Evolutionary conservation across 1,140 invertebrate species (phyloP).

Genomic region (Sinonovacula constricta): DNA sequence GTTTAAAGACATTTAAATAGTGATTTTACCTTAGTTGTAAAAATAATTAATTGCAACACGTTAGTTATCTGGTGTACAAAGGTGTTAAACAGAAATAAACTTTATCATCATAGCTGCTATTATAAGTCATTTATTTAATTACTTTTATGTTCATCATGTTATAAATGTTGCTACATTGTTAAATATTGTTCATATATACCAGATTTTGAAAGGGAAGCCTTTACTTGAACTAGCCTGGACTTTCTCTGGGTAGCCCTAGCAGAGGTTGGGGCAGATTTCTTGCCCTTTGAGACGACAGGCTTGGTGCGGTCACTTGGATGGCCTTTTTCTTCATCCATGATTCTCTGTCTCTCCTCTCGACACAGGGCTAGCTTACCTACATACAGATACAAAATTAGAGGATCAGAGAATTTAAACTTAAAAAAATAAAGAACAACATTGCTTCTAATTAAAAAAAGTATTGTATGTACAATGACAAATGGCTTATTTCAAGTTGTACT

Average conservation of each 20-base stretch:
- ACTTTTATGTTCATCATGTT: too few relatives aligned
- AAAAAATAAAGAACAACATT: not conserved
- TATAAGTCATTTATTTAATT: too few relatives aligned
- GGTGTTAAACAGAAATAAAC: too few relatives aligned
- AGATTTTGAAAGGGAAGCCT: slow-evolving; percentile 22
- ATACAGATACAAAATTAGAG: not conserved
- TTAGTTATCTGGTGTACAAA: too few relatives aligned
- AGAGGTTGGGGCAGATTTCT: slow-evolving; percentile 12
- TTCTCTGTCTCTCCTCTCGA: slow-evolving; percentile 63
- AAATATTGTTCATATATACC: too few relatives aligned
- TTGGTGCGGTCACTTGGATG: not conserved
- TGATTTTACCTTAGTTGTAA: too few relatives aligned
- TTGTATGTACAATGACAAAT: not conserved
- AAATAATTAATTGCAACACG: too few relatives aligned
- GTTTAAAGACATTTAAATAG: too few relatives aligned
- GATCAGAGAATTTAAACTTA: not conserved
- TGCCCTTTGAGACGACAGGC: slow-evolving; percentile 24
- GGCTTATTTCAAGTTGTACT: too few relatives aligned
- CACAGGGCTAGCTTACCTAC: slow-evolving; percentile 67
- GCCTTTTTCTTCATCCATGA: slow-evolving; percentile 57
- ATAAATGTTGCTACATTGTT: too few relatives aligned
- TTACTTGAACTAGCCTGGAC: slow-evolving; percentile 5
- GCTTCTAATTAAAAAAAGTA: not conserved
- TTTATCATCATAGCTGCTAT: too few relatives aligned
- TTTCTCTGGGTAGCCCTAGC: slow-evolving; percentile 23